Percentiles rank a stretch among this genome's conserved stretches.
Evolutionary conservation across 2,888 invertebrate species (phyloP).

Genomic region (Adelognathus sp.): DNA sequence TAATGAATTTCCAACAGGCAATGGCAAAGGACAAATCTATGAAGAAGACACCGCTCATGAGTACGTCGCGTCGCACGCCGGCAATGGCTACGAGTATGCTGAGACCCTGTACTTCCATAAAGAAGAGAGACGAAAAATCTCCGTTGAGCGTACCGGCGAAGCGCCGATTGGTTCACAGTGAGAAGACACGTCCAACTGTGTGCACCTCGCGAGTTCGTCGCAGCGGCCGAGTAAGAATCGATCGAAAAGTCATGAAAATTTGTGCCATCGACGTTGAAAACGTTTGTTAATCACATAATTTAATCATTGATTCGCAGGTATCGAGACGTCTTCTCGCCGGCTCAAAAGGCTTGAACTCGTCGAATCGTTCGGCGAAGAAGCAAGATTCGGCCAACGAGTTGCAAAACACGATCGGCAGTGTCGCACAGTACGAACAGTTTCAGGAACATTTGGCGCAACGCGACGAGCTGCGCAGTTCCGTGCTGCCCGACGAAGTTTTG

Average conservation of each 20-base stretch:
- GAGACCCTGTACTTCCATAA: conserved; percentile 70
- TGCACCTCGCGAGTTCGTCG: conserved; percentile 64
- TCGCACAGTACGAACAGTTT: conserved; percentile 75
- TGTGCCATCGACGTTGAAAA: no score
- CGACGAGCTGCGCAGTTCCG: conserved; percentile 83
- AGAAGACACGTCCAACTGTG: conserved; percentile 64
- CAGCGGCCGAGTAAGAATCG: conserved; percentile 64
- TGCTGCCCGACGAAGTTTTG: conserved; percentile 78
- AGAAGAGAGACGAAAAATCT: conserved; percentile 68
- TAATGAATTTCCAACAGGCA: conserved; percentile 83
- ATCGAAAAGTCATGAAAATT: not conserved
- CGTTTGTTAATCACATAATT: not conserved
- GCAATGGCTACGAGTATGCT: conserved; percentile 64
- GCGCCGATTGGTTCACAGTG: conserved; percentile 67
- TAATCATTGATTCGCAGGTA: conserved; percentile 28
- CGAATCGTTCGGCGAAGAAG: conserved; percentile 42
- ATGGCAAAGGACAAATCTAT: conserved; percentile 78
- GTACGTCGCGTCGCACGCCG: conserved; percentile 73
- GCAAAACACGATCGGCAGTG: conserved; percentile 48
- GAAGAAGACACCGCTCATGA: conserved; percentile 73
- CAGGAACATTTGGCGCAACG: conserved; percentile 83
- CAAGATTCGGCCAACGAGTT: conserved; percentile 27
- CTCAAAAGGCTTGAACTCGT: conserved; percentile 39
- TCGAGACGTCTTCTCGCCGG: conserved; percentile 41
- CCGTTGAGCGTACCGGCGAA: conserved; percentile 64